Conservation (phyloP, 2,888 invertebrate genomes). For the Microplitis deprimator region DNA sequence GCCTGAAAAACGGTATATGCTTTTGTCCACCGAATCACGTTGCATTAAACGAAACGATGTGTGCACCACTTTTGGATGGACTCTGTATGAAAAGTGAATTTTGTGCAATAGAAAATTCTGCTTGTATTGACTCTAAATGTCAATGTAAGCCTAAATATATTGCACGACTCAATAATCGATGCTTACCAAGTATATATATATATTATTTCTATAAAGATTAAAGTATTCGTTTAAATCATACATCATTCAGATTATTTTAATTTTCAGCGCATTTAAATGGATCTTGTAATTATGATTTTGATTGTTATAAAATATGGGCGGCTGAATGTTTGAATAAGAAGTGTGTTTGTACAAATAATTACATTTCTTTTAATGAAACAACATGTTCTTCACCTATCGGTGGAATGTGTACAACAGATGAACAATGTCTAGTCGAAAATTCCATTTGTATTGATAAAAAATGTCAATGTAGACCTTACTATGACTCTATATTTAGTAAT, state of each 20-base stretch:
- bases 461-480: not conserved
- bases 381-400: not conserved
- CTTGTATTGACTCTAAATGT: not conserved
- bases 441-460: not conserved
- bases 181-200: not conserved
- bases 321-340: not conserved
- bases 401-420: not conserved
- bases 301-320: not conserved
- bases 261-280: not conserved
- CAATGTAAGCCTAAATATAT: not conserved
- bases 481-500: not conserved
- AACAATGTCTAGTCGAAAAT: not conserved
- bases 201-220: too few species aligned
- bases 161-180: not conserved
- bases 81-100: not conserved
- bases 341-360: not conserved
- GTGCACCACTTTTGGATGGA: not conserved
- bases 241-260: not conserved
- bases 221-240: too few species aligned
- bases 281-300: not conserved
- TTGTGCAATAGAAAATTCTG: not conserved
- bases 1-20: not conserved
- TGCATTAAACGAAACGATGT: not conserved
- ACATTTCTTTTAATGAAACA: not conserved
- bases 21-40: not conserved